Evolutionary conservation across 2,797 vertebrate species (phyloP), one percentile per base, ranked within the genome.

Genomic region (Darevskia nairensis): DNA sequence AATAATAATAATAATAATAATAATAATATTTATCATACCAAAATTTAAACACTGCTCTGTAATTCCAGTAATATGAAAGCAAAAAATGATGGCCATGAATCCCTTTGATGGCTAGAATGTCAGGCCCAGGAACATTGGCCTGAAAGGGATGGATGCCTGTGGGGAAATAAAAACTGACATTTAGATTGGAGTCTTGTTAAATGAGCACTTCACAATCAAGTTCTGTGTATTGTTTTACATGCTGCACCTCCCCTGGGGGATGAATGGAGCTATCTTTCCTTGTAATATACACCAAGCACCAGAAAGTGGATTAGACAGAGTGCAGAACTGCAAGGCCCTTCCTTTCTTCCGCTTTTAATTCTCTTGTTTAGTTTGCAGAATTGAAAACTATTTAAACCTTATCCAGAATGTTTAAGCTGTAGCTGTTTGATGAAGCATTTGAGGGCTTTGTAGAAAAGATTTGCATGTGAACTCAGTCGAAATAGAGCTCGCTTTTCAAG

Each of bases 361-460:
- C 82, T 72, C 68, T 29, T 2, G 1, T 95, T 94, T 95, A 72
- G 74, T 92, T 93, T 90, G 71, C 80, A 88, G 86, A 89, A 74
- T 85, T 93, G 88, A 17, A 86, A 91, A 76, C 71, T 86, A 59
- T 90, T 92, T 84, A 89, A 95, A 93, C 87, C 61, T 77, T 55
- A 61, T 86, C 81, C 72, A 86, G 92, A 95, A 92, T 89, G n/a
- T 88, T 86, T 94, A 88, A 94, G 84, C 64, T 81, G 88, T 39
- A 91, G 77, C 27, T 86, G 23, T 41, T 90, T 75, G 41, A 83
- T 87, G 32, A 91, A 89, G 79, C 0, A 0, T 90, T 89, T 94
- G 81, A 79, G n/a, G 83, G 55, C 87, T 93, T 94, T 92, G 86
- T 85, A 85, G 82, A 92, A 91, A 6, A 92, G 71, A 93, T 93